phyloP scores from a whole-genome alignment of 2,797 vertebrate genomes.

The Platyrinchus mystaceus region DNA sequence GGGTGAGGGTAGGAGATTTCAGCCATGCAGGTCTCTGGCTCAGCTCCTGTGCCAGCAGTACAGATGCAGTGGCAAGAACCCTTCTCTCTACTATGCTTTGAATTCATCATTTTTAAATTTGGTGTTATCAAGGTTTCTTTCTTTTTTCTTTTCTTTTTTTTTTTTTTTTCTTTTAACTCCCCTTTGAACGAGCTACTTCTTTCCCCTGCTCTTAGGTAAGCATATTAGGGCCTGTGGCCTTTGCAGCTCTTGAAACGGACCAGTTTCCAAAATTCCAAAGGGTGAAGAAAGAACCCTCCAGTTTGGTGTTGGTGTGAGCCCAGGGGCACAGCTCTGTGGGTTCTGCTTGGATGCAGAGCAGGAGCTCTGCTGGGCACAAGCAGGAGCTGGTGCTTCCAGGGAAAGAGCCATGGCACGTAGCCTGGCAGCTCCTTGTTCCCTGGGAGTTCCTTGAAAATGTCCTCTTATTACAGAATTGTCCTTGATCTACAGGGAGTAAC shows the following conservation, averaged over 20 bases:
- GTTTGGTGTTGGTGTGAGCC: neutral
- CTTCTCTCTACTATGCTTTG: neutral
- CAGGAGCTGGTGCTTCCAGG: neutral
- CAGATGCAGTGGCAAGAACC: neutral
- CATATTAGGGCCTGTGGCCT: neutral
- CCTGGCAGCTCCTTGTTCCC: neutral
- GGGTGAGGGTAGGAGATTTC: too few species aligned
- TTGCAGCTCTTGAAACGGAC: neutral
- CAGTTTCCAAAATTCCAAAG: neutral
- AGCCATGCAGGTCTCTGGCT: neutral
- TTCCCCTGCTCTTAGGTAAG: neutral
- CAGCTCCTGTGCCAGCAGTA: neutral
- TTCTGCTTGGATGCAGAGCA: accelerated
- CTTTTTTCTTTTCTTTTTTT: neutral
- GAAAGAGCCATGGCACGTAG: neutral
- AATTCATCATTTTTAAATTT: neutral
- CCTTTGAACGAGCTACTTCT: neutral
- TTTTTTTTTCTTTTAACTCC: neutral
- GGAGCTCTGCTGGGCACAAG: neutral
- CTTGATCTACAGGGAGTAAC: neutral
- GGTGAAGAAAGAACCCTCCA: neutral
- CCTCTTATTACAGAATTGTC: neutral
- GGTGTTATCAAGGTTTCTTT: neutral
- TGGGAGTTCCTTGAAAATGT: neutral
- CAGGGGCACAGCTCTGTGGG: neutral